Evolutionary conservation across 2,797 vertebrate genomes (phyloP).

Genomic region (Valencia hispanica): DNA sequence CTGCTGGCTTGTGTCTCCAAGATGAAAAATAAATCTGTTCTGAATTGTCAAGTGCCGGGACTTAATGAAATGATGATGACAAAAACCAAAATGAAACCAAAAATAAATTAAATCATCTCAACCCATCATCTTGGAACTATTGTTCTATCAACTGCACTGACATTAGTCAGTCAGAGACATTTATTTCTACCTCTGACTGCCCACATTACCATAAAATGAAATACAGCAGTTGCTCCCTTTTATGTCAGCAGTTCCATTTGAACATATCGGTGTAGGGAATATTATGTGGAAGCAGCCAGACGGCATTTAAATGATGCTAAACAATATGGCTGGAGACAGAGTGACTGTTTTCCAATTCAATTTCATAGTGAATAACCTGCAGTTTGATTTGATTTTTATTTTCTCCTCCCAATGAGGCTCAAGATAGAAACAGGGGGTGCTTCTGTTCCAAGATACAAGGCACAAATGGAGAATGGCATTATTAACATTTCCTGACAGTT

Average conservation of each 20-base stretch:
- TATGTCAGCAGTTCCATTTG: conserved; percentile 80
- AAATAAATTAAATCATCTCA: conserved; percentile 60
- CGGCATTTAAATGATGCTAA: conserved; percentile 76
- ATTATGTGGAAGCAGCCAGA: conserved; percentile 69
- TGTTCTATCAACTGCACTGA: conserved; percentile 38
- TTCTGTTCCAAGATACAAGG: conserved; percentile 14
- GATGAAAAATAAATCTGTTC: conserved; percentile 30
- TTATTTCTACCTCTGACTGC: conserved; percentile 48
- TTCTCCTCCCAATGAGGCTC: conserved; percentile 38
- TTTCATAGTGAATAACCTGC: conserved; percentile 82
- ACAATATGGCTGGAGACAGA: conserved; percentile 77
- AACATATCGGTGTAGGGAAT: conserved; percentile 68
- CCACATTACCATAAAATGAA: conserved; percentile 68
- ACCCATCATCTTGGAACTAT: conserved; percentile 37
- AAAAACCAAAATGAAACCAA: conserved; percentile 44
- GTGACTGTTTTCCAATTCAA: conserved; percentile 79
- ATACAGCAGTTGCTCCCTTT: conserved; percentile 69
- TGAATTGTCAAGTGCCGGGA: conserved; percentile 45
- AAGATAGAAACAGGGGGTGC: conserved; percentile 39
- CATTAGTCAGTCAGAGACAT: conserved; percentile 49
- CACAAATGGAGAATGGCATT: conserved; percentile 73
- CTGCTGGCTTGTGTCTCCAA: conserved; percentile 4
- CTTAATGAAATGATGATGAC: conserved; percentile 53
- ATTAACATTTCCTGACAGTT: conserved; percentile 82
- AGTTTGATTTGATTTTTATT: conserved; percentile 75